Evolutionary conservation across 2,888 invertebrate species (phyloP).

Genomic region (Galerucella nymphaeae): DNA sequence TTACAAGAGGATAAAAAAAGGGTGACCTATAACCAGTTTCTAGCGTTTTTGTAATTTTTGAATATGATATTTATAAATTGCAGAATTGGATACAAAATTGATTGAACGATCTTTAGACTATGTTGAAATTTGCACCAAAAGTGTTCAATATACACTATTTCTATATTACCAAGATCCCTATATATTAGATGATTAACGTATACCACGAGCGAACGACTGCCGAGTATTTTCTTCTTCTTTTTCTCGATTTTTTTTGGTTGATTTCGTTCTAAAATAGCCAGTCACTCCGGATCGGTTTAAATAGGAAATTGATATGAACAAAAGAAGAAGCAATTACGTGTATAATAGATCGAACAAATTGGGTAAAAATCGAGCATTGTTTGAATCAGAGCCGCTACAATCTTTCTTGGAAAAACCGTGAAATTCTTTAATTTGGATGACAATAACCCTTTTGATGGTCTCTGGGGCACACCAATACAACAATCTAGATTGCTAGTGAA

Average conservation of each 20-base stretch:
- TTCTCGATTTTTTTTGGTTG: slow-evolving; percentile 15
- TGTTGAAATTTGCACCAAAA: too few relatives aligned
- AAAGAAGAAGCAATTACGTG: slow-evolving; percentile 47
- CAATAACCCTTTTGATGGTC: slow-evolving; percentile 41
- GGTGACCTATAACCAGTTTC: too few relatives aligned
- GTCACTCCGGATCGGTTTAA: slow-evolving; percentile 36
- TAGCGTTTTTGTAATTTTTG: too few relatives aligned
- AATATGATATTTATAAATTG: too few relatives aligned
- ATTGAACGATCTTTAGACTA: too few relatives aligned
- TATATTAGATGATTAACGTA: neutral
- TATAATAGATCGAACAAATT: slow-evolving; percentile 48
- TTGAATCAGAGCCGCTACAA: slow-evolving; percentile 45
- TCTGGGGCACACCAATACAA: slow-evolving; percentile 4
- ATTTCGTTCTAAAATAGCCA: slow-evolving; percentile 30
- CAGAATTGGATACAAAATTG: too few relatives aligned
- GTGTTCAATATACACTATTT: too few relatives aligned
- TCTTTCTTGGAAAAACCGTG: slow-evolving; percentile 45
- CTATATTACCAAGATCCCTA: too few relatives aligned
- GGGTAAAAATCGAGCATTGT: slow-evolving; percentile 50
- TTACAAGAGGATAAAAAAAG: too few relatives aligned
- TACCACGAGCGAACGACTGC: slow-evolving; percentile 9
- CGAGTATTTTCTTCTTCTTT: slow-evolving; percentile 9
- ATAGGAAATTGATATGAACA: slow-evolving; percentile 48
- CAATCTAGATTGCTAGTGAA: slow-evolving; percentile 25
- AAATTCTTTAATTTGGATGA: slow-evolving; percentile 48